Evolutionary conservation across 2,797 vertebrate genomes (phyloP).

Genomic region (Sorex maritimensis): DNA sequence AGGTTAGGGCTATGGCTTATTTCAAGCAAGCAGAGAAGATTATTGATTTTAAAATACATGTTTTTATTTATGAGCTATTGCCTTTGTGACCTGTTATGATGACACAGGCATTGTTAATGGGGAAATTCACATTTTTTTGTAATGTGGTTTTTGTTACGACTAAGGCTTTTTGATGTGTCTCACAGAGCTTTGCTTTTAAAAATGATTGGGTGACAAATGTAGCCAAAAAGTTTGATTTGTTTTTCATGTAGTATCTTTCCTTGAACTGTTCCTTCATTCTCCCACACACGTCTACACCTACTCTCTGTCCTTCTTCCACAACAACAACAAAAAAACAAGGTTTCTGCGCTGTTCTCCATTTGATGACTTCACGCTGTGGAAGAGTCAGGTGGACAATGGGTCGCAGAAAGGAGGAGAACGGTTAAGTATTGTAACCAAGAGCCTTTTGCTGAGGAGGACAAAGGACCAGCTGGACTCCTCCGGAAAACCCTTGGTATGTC

Average conservation of each 20-base stretch:
- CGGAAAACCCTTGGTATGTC: constrained; percentile 95
- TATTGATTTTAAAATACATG: constrained; percentile 43
- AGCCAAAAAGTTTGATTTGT: constrained; percentile 38
- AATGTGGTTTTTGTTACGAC: not conserved
- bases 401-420: constrained; percentile 96
- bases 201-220: not conserved
- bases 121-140: constrained; percentile 19
- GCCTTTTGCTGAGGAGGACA: constrained; percentile 95
- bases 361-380: constrained; percentile 97
- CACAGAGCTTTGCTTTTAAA: constrained; percentile 48
- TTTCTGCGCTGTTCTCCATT: constrained; percentile 97
- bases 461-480: constrained; percentile 94
- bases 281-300: not conserved
- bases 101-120: not conserved
- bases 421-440: constrained; percentile 95
- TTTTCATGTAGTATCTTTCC: constrained; percentile 24
- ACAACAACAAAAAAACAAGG: constrained; percentile 90
- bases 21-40: constrained; percentile 59
- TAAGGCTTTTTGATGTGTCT: constrained; percentile 40
- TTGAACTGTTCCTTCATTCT: not conserved
- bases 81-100: not conserved
- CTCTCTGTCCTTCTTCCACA: not conserved
- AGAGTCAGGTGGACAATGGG: constrained; percentile 97
- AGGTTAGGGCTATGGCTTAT: constrained; percentile 36
- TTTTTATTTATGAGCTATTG: constrained; percentile 59